Evolutionary conservation across 2,888 invertebrate species (phyloP).

Genomic region (Trichogramma evanescens): DNA sequence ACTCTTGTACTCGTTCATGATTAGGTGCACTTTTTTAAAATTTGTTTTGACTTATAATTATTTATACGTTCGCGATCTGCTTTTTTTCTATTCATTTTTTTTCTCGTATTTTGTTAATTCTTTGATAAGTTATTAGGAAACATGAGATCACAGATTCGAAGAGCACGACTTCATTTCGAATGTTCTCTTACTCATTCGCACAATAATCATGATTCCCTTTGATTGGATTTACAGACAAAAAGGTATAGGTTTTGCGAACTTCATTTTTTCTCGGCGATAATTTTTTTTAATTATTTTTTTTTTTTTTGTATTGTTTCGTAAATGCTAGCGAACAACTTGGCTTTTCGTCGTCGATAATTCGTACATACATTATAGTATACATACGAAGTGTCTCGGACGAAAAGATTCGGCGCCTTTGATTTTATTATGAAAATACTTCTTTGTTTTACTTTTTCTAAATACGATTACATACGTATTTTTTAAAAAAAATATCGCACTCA

Average conservation of each 20-base stretch:
- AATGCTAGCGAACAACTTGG: slow-evolving; percentile 24
- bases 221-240: slow-evolving; percentile 4
- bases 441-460: no score
- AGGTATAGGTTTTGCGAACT: not conserved
- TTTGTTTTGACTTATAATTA: slow-evolving; percentile 6
- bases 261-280: slow-evolving; percentile 5
- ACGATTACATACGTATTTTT: not conserved
- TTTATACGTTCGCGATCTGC: not conserved
- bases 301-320: slow-evolving; percentile 12
- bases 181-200: slow-evolving; percentile 11
- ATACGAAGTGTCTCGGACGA: no score
- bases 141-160: slow-evolving; percentile 25
- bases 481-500: slow-evolving; percentile 17
- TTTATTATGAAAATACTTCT: no score
- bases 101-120: slow-evolving; percentile 7
- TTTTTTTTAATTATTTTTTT: slow-evolving; percentile 6
- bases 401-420: no score
- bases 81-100: slow-evolving; percentile 8
- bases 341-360: slow-evolving; percentile 10
- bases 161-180: slow-evolving; percentile 20
- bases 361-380: not conserved
- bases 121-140: slow-evolving; percentile 24
- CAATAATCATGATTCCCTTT: slow-evolving; percentile 17
- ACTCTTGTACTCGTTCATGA: slow-evolving; percentile 22
- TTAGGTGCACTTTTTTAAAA: slow-evolving; percentile 21